Evolutionary conservation across 2,113 vertebrate genomes (phyloP), one percentile per base, ranked within the genome.

Genomic region (Probosciger aterrimus): DNA sequence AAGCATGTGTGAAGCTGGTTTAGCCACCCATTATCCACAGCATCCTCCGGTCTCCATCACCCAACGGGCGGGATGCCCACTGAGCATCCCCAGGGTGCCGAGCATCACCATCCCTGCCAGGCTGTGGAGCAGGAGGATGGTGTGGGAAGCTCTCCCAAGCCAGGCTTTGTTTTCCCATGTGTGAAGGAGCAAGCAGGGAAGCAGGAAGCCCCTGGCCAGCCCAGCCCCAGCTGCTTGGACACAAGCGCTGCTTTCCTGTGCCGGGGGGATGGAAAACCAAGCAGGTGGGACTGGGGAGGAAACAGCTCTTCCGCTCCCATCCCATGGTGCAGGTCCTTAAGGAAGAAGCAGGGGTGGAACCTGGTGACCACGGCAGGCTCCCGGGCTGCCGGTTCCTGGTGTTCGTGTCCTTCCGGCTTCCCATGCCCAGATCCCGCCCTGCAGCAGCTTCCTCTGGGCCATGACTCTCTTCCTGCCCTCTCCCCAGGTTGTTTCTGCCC

Each of bases 291-390:
- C 7, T 2, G 3, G 85, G 92, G 86, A 95, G 95, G 92, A 96
- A 97, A 97, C 93, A 96, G 93, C 78, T 39, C 95, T 97, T 93
- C 95, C 83, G 74, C 35, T 96, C 86, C 71, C 15, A 3, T 86
- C 95, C 65, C 86, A 28, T 1, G 3, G 33, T 49, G 64, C 12
- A 3, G 50, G 49, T 57, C 70, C 92, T 78, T 24, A 75, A 95
- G 95, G 95, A 95, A 86, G 93, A 84, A 83, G 87, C 93, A 94
- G 69, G 88, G 93, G 44, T 27, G 87, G 87, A 47, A 33, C n/a
- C 52, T 37, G 60, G 65, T 3, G 41, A 73, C 60, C 35, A 4
- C 2, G 8, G 52, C 11, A 55, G 31, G 68, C 59, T 59, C 64
- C 59, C 3, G 27, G 28, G 76, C 52, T 11, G 19, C 33, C 0